A percentile compares a stretch with the other conserved stretches of the same genome.
Conservation (phyloP, 2,888 invertebrate species). For the Platypus cylindrus region DNA sequence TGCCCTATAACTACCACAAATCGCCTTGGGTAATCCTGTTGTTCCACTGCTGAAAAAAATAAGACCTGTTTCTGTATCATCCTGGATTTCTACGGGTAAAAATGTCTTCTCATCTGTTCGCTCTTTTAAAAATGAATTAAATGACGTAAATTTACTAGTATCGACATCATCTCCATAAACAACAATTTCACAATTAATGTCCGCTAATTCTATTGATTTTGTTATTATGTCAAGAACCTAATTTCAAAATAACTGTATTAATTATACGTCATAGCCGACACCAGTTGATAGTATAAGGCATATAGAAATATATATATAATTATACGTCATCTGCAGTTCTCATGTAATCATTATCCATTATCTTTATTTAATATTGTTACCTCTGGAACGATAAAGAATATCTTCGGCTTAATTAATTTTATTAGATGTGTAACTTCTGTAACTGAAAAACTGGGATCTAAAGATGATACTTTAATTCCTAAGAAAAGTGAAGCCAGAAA, state of each 20-base stretch:
- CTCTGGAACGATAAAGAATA: constrained; percentile 24
- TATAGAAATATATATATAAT: too few species aligned
- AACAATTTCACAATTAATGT: constrained; percentile 21
- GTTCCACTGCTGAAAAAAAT: constrained; percentile 28
- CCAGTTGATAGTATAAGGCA: too few species aligned
- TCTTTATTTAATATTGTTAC: too few species aligned
- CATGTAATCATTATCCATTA: too few species aligned
- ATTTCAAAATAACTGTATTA: too few species aligned
- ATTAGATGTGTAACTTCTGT: constrained; percentile 23
- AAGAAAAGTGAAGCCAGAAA: constrained; percentile 37
- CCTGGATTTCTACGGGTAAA: constrained; percentile 16
- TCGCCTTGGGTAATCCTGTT: constrained; percentile 27
- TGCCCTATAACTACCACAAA: constrained; percentile 18
- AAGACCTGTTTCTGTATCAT: constrained; percentile 17
- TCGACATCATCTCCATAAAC: constrained; percentile 20
- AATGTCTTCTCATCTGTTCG: constrained; percentile 22
- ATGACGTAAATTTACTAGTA: constrained; percentile 5
- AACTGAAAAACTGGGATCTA: constrained; percentile 24
- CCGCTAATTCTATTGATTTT: constrained; percentile 18
- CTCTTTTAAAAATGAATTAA: constrained; percentile 17
- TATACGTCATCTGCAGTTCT: too few species aligned
- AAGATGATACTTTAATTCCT: constrained; percentile 28
- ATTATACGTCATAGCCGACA: background rate
- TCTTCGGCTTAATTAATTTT: constrained; percentile 23
- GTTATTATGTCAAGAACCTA: constrained; percentile 20